phyloP scores from a whole-genome alignment of 2,888 invertebrate species.

The Unio delphinus region DNA sequence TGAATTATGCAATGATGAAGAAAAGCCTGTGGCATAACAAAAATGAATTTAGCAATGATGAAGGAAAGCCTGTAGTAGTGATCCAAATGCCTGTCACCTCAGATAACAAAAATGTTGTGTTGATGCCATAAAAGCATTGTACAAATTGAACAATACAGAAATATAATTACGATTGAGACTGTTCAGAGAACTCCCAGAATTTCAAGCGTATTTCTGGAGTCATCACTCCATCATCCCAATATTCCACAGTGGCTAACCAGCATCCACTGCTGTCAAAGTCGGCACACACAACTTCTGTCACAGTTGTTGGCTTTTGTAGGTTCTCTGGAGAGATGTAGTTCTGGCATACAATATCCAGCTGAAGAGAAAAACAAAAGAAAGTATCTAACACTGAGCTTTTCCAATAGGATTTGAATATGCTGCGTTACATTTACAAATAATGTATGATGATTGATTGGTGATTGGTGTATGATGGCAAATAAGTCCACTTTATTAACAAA shows the following conservation, averaged over 20 bases:
- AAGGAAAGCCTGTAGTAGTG: no score
- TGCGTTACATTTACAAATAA: not conserved
- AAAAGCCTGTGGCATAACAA: no score
- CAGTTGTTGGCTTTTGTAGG: constrained; percentile 75
- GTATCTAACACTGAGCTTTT: not conserved
- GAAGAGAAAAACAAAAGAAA: constrained; percentile 21
- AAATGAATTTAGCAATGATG: no score
- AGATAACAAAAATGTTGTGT: not conserved
- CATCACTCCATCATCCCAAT: constrained; percentile 75
- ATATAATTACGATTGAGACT: constrained; percentile 76
- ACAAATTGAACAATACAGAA: not conserved
- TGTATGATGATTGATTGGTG: no score
- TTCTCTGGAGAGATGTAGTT: constrained; percentile 81
- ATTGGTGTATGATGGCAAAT: not conserved
- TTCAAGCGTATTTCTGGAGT: constrained; percentile 80
- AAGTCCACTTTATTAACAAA: no score
- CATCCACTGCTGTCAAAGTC: constrained; percentile 79
- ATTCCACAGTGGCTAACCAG: constrained; percentile 81
- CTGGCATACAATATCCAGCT: constrained; percentile 79
- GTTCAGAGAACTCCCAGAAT: constrained; percentile 80
- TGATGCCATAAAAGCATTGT: not conserved
- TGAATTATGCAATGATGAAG: no score
- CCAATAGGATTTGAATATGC: not conserved
- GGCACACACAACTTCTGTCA: constrained; percentile 79
- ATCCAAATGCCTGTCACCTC: not conserved